Base-by-base conservation (phyloP, 2,888 invertebrate species). In the Dione vanillae region DNA sequence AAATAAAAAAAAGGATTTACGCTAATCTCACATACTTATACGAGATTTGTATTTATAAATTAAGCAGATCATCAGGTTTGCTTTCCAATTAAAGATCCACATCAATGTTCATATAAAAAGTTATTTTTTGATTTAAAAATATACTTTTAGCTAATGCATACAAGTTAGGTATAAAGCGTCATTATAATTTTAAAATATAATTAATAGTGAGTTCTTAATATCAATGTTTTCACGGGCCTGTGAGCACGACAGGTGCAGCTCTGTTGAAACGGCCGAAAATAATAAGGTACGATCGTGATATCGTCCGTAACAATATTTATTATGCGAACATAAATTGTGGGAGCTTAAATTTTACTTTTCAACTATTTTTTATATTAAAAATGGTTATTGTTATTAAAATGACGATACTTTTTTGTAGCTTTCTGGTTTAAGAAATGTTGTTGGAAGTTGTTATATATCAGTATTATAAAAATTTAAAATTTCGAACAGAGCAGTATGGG, bases 271-370 rank as follows among this genome's bases (percentile, higher is more conserved):
- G 61, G 2, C 61, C 45, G 61, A 61, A 61, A 61, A 61, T 61
- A 61, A 61, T 61, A 61, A 61, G 45, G 43, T 45, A 61, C 61
- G 61, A 61, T 61, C 61, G 61, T 27, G 61, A 35, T 45, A 61
- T n/a, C n/a, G n/a, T 45, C 61, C 27, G 61, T 43, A 56, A 56
- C 45, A 27, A 45, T 45, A 61, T 61, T 61, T 61, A 61, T 61
- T 61, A 43, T 61, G 56, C 56, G 56, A 11, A 37, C 56, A 45
- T 27, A 59, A 61, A 45, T 45, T 45, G 27, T 35, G 43, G 27
- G 3, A 61, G 61, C 45, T 45, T 45, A 61, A 61, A 27, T 27
- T 27, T 27, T 45, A 45, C 45, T 61, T 43, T 45, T 27, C 27
- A 27, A 27, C n/a, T n/a, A 43, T 45, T 20, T n/a, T 20, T 27